Evolutionary conservation across 2,113 vertebrate genomes (phyloP).

Genomic region (Chloroceryle aenea): DNA sequence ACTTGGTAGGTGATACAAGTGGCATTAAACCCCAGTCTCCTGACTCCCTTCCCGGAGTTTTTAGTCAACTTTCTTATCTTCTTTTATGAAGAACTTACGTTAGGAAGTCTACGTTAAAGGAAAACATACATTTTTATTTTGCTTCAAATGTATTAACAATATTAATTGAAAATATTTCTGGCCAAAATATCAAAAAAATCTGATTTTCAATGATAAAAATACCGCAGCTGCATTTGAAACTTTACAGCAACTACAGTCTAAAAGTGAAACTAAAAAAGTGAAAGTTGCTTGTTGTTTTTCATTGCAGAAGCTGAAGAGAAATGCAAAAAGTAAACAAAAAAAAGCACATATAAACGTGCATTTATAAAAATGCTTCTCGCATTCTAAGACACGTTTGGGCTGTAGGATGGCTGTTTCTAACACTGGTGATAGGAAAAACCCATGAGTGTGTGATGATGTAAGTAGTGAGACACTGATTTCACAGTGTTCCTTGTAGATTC

Average conservation of each 20-base stretch:
- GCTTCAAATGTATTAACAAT: not conserved
- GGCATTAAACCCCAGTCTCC: not conserved
- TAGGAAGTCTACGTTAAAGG: not conserved
- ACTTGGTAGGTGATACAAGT: not conserved
- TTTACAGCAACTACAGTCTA: conserved; percentile 31
- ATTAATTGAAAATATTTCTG: not conserved
- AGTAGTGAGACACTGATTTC: not conserved
- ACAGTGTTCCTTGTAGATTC: not conserved
- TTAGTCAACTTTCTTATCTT: not conserved
- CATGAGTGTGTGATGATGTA: rapidly evolving
- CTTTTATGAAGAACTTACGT: not conserved
- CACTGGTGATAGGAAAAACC: not conserved
- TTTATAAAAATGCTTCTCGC: not conserved
- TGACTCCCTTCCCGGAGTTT: not conserved
- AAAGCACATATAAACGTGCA: not conserved
- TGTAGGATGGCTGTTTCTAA: not conserved
- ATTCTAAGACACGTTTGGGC: not conserved
- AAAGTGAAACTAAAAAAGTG: conserved; percentile 71
- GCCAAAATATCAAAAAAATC: not conserved
- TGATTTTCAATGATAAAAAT: conserved; percentile 11
- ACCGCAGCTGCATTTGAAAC: conserved; percentile 42
- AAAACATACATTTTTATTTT: not conserved
- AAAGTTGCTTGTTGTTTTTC: conserved; percentile 55
- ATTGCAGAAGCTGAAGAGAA: not conserved
- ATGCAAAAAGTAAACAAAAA: conserved; percentile 52